These are phyloP conservation scores for Poecilobothrus nobilitatus DNA, from an alignment of 2,888 invertebrate genomes.

Conservation along the genomic window DNA sequence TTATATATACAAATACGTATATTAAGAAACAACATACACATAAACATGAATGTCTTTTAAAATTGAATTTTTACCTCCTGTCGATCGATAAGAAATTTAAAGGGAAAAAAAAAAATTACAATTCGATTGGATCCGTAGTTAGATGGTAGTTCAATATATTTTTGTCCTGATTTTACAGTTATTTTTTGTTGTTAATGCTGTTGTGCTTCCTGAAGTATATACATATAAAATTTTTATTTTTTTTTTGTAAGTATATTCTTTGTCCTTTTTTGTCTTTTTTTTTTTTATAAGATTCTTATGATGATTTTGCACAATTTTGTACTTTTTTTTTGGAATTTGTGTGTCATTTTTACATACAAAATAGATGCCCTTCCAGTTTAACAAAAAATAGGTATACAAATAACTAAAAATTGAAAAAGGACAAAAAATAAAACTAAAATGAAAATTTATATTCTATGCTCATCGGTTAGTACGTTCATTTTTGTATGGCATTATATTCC, in stretches of 20 bases:
- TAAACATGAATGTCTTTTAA: neutral
- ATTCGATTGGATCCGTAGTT: neutral
- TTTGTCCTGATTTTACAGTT: neutral
- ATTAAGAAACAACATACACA: neutral
- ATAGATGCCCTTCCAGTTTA: neutral
- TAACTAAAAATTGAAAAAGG: neutral
- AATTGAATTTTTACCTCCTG: constrained; percentile 1
- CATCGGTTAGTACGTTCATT: neutral
- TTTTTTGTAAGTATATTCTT: neutral
- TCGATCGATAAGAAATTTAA: constrained; percentile 1
- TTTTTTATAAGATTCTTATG: neutral
- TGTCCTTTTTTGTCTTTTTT: neutral
- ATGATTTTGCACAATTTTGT: neutral
- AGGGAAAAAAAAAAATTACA: neutral
- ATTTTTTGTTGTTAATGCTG: neutral
- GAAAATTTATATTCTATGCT: neutral
- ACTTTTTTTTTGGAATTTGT: neutral
- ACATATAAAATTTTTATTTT: neutral
- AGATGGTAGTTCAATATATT: neutral
- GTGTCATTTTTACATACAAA: neutral
- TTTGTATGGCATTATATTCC: neutral
- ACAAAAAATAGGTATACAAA: neutral
- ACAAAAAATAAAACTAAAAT: neutral
- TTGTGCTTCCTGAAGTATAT: neutral
- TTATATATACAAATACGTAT: no score